phyloP scores from a whole-genome alignment of 2,113 vertebrate species.

The Coturnix japonica region DNA sequence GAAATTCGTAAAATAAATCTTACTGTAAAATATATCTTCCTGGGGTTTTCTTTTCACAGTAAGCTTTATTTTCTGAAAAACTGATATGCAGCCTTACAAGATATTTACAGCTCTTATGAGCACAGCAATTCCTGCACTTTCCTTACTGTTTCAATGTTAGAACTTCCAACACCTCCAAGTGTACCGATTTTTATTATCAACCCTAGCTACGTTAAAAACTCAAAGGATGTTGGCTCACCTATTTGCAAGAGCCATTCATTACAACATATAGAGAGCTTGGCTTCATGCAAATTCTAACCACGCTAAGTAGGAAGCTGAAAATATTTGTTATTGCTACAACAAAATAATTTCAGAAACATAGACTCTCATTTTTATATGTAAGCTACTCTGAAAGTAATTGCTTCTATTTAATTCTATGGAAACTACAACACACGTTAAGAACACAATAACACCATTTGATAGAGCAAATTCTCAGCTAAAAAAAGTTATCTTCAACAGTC shows the following conservation, averaged over 20 bases:
- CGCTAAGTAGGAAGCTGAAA: background rate
- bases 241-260: background rate
- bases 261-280: background rate
- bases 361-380: background rate
- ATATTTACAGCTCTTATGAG: conserved; percentile 40
- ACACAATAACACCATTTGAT: too few relatives aligned
- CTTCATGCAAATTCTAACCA: background rate
- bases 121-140: background rate
- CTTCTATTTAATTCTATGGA: too few relatives aligned
- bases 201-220: background rate
- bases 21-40: background rate
- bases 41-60: conserved; percentile 26
- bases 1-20: conserved; percentile 37
- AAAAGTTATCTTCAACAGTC: too few relatives aligned
- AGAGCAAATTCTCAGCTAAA: too few relatives aligned
- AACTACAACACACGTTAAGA: too few relatives aligned
- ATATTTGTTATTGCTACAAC: background rate
- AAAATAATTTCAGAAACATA: background rate
- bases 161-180: background rate
- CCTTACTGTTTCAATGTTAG: conserved; percentile 12
- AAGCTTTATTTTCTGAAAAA: conserved; percentile 52
- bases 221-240: background rate
- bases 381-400: too few relatives aligned
- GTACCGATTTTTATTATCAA: background rate
- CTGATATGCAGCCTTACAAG: background rate